Percentiles rank a stretch among this genome's conserved stretches.
These are phyloP conservation scores for Lepidurus apus DNA, from an alignment of 1,140 invertebrate genomes.

Conservation along the genomic window DNA sequence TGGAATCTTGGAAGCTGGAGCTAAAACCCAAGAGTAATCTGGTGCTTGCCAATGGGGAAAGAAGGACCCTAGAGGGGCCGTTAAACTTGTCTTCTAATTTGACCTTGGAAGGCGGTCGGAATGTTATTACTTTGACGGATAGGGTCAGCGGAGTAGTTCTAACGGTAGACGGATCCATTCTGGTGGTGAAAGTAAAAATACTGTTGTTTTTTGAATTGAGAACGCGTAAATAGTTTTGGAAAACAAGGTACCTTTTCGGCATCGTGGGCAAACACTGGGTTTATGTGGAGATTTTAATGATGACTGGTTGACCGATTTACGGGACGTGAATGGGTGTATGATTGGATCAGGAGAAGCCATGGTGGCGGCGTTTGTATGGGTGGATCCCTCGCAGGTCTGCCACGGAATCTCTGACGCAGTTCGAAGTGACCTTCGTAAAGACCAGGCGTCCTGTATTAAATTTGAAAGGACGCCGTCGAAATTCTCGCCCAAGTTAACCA, in stretches of 20 bases:
- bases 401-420: constrained; percentile 25
- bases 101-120: background rate
- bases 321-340: constrained; percentile 25
- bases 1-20: background rate
- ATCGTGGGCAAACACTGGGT: constrained; percentile 30
- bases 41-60: constrained; percentile 9
- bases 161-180: background rate
- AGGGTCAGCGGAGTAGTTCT: background rate
- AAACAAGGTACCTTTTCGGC: constrained; percentile 15
- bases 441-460: constrained; percentile 12
- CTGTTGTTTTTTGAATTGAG: background rate
- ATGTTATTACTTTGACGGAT: constrained; percentile 4
- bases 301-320: constrained; percentile 26
- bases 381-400: constrained; percentile 16
- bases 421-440: constrained; percentile 29
- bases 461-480: background rate
- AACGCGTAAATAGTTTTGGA: background rate
- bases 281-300: constrained; percentile 32
- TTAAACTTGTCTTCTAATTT: background rate
- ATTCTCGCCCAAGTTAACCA: background rate
- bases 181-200: background rate
- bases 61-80: background rate
- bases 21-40: background rate
- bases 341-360: constrained; percentile 26
- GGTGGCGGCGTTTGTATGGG: constrained; percentile 24